Base-by-base conservation (phyloP, 2,113 vertebrate species). In the Dolichallabes microphthalmus region DNA sequence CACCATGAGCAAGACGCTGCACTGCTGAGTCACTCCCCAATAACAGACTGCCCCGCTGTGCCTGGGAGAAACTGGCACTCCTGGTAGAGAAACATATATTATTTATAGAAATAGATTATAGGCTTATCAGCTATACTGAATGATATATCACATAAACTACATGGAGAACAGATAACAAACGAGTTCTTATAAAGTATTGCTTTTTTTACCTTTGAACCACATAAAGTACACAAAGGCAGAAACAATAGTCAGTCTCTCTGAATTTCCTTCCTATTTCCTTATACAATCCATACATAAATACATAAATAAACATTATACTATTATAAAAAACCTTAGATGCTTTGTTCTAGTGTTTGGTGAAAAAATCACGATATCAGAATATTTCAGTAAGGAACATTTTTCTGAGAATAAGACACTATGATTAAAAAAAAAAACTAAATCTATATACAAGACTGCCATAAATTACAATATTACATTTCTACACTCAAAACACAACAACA, bases 51-150 rank as follows among this genome's bases (percentile, higher is more conserved):
- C 96, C 95, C 71, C 96, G 95, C 0, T 96, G 94, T 80, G 95
- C 95, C 93, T 99, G 98, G 52, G 98, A 99, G 92, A 99, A 99
- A 93, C 98, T 99, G 93, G 98, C 97, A 20, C 98, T 99, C 93
- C 98, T 99, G 39, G 20, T 77, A 20, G 39, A 76, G 2, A 60
- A 80, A 74, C 11, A 61, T 60, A 61, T 60, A 55, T 9, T 12
- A 20, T 32, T 30, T 32, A 30, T 55, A 52, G 11, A 50, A 74
- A 74, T 74, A 45, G 13, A 50, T 52, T 74, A 74, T 50, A 50
- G n/a, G n/a, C n/a, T 55, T 20, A 30, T 76, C 52, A 55, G n/a
- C 11, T 55, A 17, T 19, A 30, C n/a, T 52, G 39, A 25, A 55
- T 30, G 7, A 55, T 11, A 55, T 77, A 55, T 35, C 10, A 35